These are phyloP conservation scores for Spongilla lacustris DNA, from an alignment of 37 sponge, comb jelly and placozoan species.

Conservation along the genomic window DNA sequence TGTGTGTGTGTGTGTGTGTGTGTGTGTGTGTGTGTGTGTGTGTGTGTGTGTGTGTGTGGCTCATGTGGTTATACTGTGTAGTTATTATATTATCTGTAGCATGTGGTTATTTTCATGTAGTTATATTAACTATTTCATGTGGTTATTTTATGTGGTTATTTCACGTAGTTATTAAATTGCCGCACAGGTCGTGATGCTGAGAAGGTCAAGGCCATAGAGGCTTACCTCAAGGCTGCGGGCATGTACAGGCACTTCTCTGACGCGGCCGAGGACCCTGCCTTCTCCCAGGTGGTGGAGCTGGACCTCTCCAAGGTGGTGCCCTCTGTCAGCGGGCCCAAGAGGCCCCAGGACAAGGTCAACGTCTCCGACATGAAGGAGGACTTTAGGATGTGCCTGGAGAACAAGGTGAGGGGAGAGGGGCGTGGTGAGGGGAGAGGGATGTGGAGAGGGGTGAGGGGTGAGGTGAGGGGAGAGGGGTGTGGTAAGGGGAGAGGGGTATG, in stretches of 20 bases:
- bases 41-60: no score
- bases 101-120: no score
- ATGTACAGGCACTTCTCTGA: constrained; percentile 76
- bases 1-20: no score
- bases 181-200: constrained; percentile 50
- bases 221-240: constrained; percentile 67
- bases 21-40: no score
- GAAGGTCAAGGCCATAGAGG: constrained; percentile 47
- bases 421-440: neutral
- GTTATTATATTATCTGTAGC: no score
- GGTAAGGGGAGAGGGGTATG: neutral
- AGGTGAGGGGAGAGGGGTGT: neutral
- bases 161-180: no score
- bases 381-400: constrained; percentile 80
- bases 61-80: no score
- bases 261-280: constrained; percentile 64
- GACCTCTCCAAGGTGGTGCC: constrained; percentile 81
- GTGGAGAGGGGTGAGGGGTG: neutral
- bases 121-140: no score
- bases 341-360: constrained; percentile 88
- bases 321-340: constrained; percentile 90
- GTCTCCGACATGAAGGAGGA: constrained; percentile 87
- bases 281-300: constrained; percentile 77
- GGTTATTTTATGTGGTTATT: no score
- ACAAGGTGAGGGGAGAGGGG: constrained; percentile 54